Conservation (phyloP, 2,888 invertebrate species). For the Melanostoma scalare region DNA sequence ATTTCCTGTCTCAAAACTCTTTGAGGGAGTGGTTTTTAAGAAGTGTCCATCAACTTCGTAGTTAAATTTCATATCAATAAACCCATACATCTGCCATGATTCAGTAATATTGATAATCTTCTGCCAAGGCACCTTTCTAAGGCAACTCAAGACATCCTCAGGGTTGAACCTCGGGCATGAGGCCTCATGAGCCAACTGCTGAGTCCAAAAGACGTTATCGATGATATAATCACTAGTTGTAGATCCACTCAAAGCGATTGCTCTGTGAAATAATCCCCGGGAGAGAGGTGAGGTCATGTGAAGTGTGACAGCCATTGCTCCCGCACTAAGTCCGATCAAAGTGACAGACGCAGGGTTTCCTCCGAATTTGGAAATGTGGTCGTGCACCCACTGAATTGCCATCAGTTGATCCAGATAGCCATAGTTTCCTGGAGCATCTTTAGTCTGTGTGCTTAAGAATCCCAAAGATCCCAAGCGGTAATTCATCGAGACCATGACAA, state of each 20-base stretch:
- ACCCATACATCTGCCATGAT: slow-evolving; percentile 76
- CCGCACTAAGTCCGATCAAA: slow-evolving; percentile 84
- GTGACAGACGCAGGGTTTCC: slow-evolving; percentile 86
- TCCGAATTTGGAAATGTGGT: slow-evolving; percentile 86
- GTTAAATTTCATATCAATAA: slow-evolving; percentile 78
- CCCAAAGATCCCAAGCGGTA: slow-evolving; percentile 81
- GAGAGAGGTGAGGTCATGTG: slow-evolving; percentile 86
- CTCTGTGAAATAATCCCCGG: slow-evolving; percentile 86
- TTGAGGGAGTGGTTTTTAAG: slow-evolving; percentile 83
- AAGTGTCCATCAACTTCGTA: slow-evolving; percentile 86
- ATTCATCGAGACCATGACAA: slow-evolving; percentile 79
- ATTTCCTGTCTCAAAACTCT: slow-evolving; percentile 82
- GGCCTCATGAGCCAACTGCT: slow-evolving; percentile 84
- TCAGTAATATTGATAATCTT: slow-evolving; percentile 74
- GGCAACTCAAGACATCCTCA: slow-evolving; percentile 84
- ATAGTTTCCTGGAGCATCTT: slow-evolving; percentile 86
- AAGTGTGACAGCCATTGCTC: slow-evolving; percentile 82
- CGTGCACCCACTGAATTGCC: slow-evolving; percentile 85
- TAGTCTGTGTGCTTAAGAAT: slow-evolving; percentile 85
- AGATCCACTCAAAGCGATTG: slow-evolving; percentile 86
- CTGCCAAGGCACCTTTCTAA: slow-evolving; percentile 78
- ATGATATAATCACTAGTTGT: slow-evolving; percentile 83
- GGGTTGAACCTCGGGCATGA: slow-evolving; percentile 84
- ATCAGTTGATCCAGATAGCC: slow-evolving; percentile 87
- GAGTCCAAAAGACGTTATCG: slow-evolving; percentile 83